These are phyloP conservation scores for Oceanites oceanicus DNA, from an alignment of 2,113 vertebrate genomes.

Conservation along the genomic window DNA sequence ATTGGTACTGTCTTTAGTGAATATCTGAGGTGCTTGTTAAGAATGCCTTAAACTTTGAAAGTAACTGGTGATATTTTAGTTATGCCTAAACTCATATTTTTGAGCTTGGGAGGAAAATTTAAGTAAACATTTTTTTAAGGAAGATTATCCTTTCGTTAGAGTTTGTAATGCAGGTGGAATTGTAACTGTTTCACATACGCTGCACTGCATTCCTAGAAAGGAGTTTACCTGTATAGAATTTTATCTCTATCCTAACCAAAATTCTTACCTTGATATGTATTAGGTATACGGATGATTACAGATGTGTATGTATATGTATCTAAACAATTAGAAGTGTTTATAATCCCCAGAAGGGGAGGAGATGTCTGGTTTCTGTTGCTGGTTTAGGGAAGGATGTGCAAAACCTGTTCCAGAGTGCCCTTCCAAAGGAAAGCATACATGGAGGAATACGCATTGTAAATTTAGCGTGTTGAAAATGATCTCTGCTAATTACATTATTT, in stretches of 20 bases:
- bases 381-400: not conserved
- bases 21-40: not conserved
- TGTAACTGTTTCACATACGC: not conserved
- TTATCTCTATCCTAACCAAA: not conserved
- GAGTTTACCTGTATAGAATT: not conserved
- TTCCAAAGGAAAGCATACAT: not conserved
- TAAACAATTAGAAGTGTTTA: not conserved
- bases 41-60: not conserved
- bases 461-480: not conserved
- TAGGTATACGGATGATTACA: not conserved
- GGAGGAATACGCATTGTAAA: not conserved
- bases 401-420: not conserved
- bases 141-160: not conserved
- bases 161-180: not conserved
- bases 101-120: not conserved
- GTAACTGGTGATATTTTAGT: not conserved
- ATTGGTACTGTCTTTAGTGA: not conserved
- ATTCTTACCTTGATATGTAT: not conserved
- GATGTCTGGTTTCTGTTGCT: not conserved
- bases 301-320: not conserved
- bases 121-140: not conserved
- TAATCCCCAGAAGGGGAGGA: not conserved
- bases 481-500: not conserved
- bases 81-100: not conserved
- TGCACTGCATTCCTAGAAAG: not conserved